phyloP scores from a whole-genome alignment of 2,888 invertebrate genomes.

The Trypoxylon attenuatum region DNA sequence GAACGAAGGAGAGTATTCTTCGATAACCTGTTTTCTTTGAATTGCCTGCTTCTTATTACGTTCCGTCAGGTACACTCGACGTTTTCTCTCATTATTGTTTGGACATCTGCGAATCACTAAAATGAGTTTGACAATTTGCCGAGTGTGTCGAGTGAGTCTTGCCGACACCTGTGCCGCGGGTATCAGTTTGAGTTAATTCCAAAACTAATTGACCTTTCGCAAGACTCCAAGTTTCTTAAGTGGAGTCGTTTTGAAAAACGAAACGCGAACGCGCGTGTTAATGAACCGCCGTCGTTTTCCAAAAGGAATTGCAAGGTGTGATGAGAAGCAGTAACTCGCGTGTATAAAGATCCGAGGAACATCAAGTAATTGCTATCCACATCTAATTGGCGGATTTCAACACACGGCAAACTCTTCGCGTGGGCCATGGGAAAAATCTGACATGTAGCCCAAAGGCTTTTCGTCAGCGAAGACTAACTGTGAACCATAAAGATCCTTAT shows the following conservation, averaged over 20 bases:
- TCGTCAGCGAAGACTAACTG: conserved; percentile 4
- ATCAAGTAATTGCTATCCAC: conserved; percentile 27
- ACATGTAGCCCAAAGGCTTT: conserved; percentile 21
- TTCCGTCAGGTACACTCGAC: too few relatives aligned
- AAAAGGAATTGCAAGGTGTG: not conserved
- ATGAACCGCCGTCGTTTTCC: not conserved
- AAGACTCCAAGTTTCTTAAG: not conserved
- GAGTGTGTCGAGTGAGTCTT: too few relatives aligned
- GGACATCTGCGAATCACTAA: too few relatives aligned
- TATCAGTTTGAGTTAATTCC: too few relatives aligned
- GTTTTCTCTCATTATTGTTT: too few relatives aligned
- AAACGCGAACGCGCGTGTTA: not conserved
- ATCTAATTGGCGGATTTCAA: conserved; percentile 25
- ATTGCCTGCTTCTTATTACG: too few relatives aligned
- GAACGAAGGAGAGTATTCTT: too few relatives aligned
- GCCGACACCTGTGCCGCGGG: too few relatives aligned
- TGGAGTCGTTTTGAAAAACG: not conserved
- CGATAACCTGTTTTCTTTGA: too few relatives aligned
- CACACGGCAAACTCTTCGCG: conserved; percentile 13
- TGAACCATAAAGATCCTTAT: too few relatives aligned
- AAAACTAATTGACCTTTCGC: too few relatives aligned
- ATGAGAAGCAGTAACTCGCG: not conserved
- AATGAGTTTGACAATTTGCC: too few relatives aligned
- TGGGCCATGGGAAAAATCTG: conserved; percentile 17
- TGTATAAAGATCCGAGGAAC: conserved; percentile 9